Percentiles rank a stretch among this genome's conserved stretches.
Evolutionary conservation across 1,140 invertebrate species (phyloP).

Genomic region (Bradysia coprophila): DNA sequence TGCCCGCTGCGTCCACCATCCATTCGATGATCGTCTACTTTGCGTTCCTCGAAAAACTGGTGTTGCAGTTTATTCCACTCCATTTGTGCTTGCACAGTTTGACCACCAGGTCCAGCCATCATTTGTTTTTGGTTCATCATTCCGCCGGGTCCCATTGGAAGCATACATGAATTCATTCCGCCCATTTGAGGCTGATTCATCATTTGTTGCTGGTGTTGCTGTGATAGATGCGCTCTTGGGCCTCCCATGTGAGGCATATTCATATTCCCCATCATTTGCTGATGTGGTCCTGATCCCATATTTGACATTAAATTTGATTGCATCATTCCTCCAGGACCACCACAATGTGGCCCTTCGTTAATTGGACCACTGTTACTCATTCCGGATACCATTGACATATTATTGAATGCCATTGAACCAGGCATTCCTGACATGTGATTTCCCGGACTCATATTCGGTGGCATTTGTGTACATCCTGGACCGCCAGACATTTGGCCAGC

Average conservation of each 20-base stretch:
- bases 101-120: conserved; percentile 23
- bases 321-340: no score
- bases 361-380: no score
- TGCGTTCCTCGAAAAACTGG: conserved; percentile 56
- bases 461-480: background rate
- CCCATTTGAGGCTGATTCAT: background rate
- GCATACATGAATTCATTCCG: conserved; percentile 3
- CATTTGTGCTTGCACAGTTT: conserved; percentile 38
- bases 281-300: no score
- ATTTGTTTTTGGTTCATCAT: conserved; percentile 16
- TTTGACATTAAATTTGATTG: background rate
- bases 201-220: background rate
- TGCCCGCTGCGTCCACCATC: conserved; percentile 8
- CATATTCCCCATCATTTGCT: no score
- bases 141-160: conserved; percentile 5
- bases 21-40: conserved; percentile 7
- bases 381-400: no score
- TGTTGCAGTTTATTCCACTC: conserved; percentile 83
- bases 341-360: no score
- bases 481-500: no score
- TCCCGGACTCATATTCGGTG: background rate
- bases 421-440: no score
- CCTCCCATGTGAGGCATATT: background rate
- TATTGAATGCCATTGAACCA: no score
- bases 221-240: background rate